phyloP scores from a whole-genome alignment of 1,140 invertebrate genomes.

The Ceratina australensis region DNA sequence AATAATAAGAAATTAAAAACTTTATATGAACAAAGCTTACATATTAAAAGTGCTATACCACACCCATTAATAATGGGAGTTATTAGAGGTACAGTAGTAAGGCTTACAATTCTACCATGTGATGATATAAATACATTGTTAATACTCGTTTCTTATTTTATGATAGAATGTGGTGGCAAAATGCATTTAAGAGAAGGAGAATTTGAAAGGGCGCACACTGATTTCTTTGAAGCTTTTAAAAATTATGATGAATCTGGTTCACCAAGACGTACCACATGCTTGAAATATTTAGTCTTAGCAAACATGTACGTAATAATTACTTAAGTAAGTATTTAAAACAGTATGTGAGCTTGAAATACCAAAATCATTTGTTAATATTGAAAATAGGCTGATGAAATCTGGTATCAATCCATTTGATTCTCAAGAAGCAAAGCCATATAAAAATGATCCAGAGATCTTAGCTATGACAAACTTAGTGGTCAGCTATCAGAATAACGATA shows the following conservation, averaged over 20 bases:
- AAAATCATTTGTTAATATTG: conserved; percentile 16
- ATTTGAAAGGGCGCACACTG: conserved; percentile 99
- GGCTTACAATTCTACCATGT: not conserved
- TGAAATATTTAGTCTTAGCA: conserved; percentile 99
- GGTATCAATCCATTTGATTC: conserved; percentile 99
- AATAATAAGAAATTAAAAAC: conserved; percentile 99
- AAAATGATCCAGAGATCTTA: conserved; percentile 99
- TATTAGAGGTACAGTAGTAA: conserved; percentile 89
- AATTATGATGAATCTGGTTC: conserved; percentile 99
- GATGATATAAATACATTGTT: not conserved
- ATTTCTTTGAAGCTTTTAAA: conserved; percentile 99
- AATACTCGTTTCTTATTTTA: conserved; percentile 67
- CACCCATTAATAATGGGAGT: conserved; percentile 99
- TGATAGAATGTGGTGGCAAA: conserved; percentile 99
- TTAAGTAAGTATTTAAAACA: not conserved
- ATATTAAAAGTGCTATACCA: conserved; percentile 99
- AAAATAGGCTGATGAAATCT: conserved; percentile 96
- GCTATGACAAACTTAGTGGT: conserved; percentile 99
- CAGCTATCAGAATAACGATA: conserved; percentile 99
- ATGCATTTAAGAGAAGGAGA: conserved; percentile 99
- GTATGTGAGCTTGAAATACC: not conserved
- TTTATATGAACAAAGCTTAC: conserved; percentile 98
- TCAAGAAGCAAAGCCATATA: conserved; percentile 99
- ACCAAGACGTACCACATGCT: conserved; percentile 96
- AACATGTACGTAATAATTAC: conserved; percentile 88